Evolutionary conservation across 2,797 vertebrate species (phyloP), one percentile per base, ranked within the genome.

Genomic region (Falco biarmicus): DNA sequence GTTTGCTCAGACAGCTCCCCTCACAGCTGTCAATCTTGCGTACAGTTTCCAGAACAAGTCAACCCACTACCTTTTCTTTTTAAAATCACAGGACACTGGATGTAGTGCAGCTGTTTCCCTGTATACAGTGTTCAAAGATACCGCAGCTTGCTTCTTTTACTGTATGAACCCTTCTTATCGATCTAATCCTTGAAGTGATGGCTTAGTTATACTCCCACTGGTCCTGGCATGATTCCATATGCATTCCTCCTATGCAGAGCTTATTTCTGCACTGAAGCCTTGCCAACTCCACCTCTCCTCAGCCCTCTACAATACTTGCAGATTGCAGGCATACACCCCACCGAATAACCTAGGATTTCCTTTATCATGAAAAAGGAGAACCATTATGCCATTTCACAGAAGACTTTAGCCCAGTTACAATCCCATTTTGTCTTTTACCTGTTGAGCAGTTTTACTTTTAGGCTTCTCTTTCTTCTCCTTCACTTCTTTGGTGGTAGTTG

Each of bases 401-500:
- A 56, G 7, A 51, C 28, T 74, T 56, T 2, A 78, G 15, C 29
- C 28, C 39, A 34, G 32, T 69, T 88, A 75, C 0, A 1, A 78
- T 25, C 10, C 21, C 17, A 53, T 79, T 92, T 66, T 61, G 10
- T 43, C 31, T 88, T 54, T 87, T 84, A 99, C 99, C 99, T 99
- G 99, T 73, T 99, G 99, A 61, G 99, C 99, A 3, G 99, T 99
- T 98, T 99, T 99, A 97, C 99, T 99, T 96, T 99, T 99, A 71
- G 99, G 99, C 87, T 99, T 99, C 81, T 99, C 99, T 81, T 99
- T 99, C 93, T 99, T 99, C 93, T 99, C 99, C 89, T 99, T 99
- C 77, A 98, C 97, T 88, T 99, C 99, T 96, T 99, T 99, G 75
- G 96, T 90, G 12, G 98, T 86, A 47, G 98, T 80, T n/a, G 97